Evolutionary conservation across 1,140 invertebrate genomes (phyloP), one percentile per base, ranked within the genome.

Genomic region (Apis florea): DNA sequence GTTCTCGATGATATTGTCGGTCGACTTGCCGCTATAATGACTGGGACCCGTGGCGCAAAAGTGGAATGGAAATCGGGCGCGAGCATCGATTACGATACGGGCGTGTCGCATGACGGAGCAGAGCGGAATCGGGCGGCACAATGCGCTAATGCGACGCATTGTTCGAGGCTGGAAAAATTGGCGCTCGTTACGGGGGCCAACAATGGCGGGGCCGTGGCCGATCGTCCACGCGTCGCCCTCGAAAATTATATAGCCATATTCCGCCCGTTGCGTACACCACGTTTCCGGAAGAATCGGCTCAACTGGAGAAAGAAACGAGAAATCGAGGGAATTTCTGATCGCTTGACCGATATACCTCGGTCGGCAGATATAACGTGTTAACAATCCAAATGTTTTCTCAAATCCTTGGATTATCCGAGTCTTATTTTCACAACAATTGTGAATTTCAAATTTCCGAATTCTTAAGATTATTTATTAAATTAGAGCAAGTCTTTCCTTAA

Each of bases 141-240:
- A 93, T 92, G 86, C 92, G 84, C 93, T 93, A 93, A 93, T 93
- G 92, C 92, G 90, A 90, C 92, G 90, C 88, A 93, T 93, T 93
- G 93, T 93, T 93, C 92, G 91, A 71, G 75, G 68, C 74, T 72
- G 86, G 85, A 93, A 93, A 93, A 93, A 93, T 93, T 93, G 92
- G 85, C 88, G 90, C 91, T 92, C 92, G 92, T 93, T 93, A 93
- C 83, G 79, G 21, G 68, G 54, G 47, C 51, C 77, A 79, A 93
- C 92, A 92, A 92, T 93, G 67, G 66, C 66, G 40, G 59, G 31
- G 3, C 58, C 49, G 17, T 13, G 31, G 51, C 59, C 66, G 40
- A n/a, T n/a, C 40, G 21, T 40, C 5, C 47, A 54, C 77, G 12
- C 56, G 51, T 63, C 15, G 51, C 31, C 11, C 24, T 53, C 31